phyloP scores from a whole-genome alignment of 2,888 invertebrate species.

The Agonopterix heracliana region DNA sequence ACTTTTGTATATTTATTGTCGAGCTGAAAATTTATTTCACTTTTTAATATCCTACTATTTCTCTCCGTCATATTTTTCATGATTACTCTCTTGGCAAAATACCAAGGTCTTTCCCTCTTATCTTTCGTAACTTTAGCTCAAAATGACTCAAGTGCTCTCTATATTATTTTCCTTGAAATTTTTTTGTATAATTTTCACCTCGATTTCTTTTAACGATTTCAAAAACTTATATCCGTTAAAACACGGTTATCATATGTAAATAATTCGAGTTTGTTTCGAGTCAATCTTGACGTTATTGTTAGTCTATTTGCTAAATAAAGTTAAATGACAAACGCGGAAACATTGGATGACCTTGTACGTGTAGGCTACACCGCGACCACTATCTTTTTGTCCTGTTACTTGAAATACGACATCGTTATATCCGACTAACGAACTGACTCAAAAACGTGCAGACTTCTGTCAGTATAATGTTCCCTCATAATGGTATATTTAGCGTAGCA shows the following conservation, averaged over 20 bases:
- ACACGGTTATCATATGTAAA: neutral
- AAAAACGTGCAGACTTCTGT: neutral
- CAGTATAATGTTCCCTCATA: no score
- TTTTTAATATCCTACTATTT: constrained; percentile 58
- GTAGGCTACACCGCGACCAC: constrained; percentile 25
- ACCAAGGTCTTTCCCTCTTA: constrained; percentile 63
- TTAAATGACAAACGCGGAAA: constrained; percentile 29
- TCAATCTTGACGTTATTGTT: neutral
- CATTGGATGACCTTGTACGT: constrained; percentile 28
- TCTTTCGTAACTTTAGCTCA: constrained; percentile 57
- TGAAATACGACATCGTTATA: constrained; percentile 20
- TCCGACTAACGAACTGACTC: constrained; percentile 24
- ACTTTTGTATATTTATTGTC: constrained; percentile 32
- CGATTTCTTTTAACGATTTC: neutral
- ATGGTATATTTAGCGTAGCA: no score
- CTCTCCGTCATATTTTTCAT: constrained; percentile 62
- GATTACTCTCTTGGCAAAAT: constrained; percentile 66
- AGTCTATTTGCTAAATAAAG: constrained; percentile 10
- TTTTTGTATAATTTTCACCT: constrained; percentile 12
- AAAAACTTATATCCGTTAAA: no score
- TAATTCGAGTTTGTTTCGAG: neutral
- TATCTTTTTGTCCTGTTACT: constrained; percentile 20
- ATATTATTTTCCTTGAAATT: constrained; percentile 24
- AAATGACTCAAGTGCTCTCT: constrained; percentile 30
- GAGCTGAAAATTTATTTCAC: constrained; percentile 48